Evolutionary conservation across 2,888 invertebrate species (phyloP), one percentile per base, ranked within the genome.

Genomic region (Dermolepida albohirtum): DNA sequence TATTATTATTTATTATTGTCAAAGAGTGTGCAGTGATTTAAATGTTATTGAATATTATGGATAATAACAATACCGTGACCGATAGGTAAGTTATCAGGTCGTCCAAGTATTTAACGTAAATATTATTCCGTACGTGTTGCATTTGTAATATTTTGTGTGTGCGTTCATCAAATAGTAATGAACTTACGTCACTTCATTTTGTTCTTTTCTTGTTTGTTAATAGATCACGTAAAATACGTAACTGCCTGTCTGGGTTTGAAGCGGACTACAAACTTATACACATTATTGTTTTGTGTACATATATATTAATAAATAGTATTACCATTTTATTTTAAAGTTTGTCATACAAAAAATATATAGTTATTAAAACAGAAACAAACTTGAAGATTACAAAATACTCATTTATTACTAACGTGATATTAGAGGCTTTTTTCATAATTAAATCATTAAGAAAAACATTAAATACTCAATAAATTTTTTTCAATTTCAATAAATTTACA

Each of bases 41-140:
- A 74, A 76, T 76, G 75, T 73, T 72, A 71, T 74, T 74, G 75
- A 71, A 73, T 73, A 77, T 74, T 75, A 81, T 81, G 81, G 81
- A 81, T 80, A 81, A 80, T 74, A 74, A 73, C 62, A 73, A 74
- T 43, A 70, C 77, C 57, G 66, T 76, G 69, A 72, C 75, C 59
- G 79, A 80, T 70, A 79, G 80, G 80, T 80, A 73, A 72, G 75
- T 73, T 59, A 51, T 41, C 29, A 62, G 40, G 34, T 59, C 40
- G 12, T 8, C 16, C 47, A 12, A 22, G 5, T 22, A 22, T 12
- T 22, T 27, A 44, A 51, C 41, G 62, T 63, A 67, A 67, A 67
- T 66, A 22, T 57, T 49, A 27, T 67, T 59, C 22, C 63, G 68
- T 62, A 34, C 12, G 41, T 59, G 66, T 49, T 49, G 40, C 64